phyloP scores from a whole-genome alignment of 2,888 invertebrate species.

The Heliconius charithonia region DNA sequence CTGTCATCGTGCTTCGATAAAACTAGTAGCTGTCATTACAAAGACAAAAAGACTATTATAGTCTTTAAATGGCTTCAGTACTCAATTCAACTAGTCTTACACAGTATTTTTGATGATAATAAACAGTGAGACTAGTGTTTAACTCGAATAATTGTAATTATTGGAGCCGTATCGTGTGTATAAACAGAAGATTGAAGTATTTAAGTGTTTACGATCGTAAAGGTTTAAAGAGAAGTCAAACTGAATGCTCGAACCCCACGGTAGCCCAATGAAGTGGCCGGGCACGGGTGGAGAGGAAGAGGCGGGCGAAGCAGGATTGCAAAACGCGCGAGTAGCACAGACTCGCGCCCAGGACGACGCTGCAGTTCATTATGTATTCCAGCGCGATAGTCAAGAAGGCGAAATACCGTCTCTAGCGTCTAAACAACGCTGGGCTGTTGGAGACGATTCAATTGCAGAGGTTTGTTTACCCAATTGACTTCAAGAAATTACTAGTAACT shows the following conservation, averaged over 20 bases:
- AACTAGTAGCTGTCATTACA: slow-evolving; percentile 73
- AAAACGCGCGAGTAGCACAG: slow-evolving; percentile 87
- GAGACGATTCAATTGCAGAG: slow-evolving; percentile 94
- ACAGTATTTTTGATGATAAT: slow-evolving; percentile 66
- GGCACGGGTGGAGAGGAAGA: slow-evolving; percentile 87
- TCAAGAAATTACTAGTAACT: not conserved
- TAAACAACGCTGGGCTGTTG: slow-evolving; percentile 94
- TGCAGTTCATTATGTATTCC: slow-evolving; percentile 96
- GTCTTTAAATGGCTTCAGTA: slow-evolving; percentile 64
- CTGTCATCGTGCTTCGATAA: slow-evolving; percentile 78
- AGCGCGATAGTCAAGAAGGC: slow-evolving; percentile 89
- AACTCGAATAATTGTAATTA: slow-evolving; percentile 56
- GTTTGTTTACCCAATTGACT: slow-evolving; percentile 80
- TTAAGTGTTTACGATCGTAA: slow-evolving; percentile 68
- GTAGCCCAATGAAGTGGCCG: slow-evolving; percentile 91
- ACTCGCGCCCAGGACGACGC: slow-evolving; percentile 92
- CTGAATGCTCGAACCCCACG: slow-evolving; percentile 84
- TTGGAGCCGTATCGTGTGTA: slow-evolving; percentile 55
- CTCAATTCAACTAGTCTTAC: slow-evolving; percentile 55
- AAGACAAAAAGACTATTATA: slow-evolving; percentile 69
- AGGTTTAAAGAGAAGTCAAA: slow-evolving; percentile 70
- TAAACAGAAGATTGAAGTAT: slow-evolving; percentile 60
- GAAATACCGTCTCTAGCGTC: slow-evolving; percentile 90
- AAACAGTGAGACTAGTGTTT: slow-evolving; percentile 60
- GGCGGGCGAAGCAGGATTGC: slow-evolving; percentile 79